A percentile compares a stretch with the other conserved stretches of the same genome.
These are phyloP conservation scores for Indri indri DNA, from an alignment of 2,113 vertebrate species.

Conservation along the genomic window DNA sequence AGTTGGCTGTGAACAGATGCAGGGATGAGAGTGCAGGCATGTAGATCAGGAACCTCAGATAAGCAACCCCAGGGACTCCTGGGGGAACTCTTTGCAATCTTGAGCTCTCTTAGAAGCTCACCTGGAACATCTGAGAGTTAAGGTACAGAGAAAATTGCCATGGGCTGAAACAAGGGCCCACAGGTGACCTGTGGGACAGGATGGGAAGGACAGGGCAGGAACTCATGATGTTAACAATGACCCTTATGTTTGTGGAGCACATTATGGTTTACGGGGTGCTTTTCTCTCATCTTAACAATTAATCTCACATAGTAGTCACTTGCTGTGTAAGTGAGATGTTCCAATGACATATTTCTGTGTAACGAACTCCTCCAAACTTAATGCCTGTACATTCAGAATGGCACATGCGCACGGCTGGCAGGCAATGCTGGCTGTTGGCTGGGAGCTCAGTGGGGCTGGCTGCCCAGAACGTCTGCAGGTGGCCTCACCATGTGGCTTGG, in stretches of 20 bases:
- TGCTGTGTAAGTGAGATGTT: neutral
- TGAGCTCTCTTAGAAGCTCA: neutral
- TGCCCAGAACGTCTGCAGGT: neutral
- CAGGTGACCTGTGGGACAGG: neutral
- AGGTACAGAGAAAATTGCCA: neutral
- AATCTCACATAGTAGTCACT: neutral
- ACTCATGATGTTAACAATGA: neutral
- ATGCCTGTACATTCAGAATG: neutral
- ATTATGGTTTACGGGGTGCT: neutral
- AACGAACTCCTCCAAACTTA: neutral
- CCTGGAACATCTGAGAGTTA: neutral
- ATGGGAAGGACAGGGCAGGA: neutral
- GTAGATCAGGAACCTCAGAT: neutral
- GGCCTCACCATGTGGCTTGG: neutral
- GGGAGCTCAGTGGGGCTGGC: neutral
- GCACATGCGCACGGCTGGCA: no score
- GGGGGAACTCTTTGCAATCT: neutral
- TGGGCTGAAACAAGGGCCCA: neutral
- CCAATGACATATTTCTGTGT: neutral
- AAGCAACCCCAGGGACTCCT: neutral
- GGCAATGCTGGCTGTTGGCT: neutral
- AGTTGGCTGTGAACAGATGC: neutral
- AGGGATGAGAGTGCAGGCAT: neutral
- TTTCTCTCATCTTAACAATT: neutral
- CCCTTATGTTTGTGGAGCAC: neutral